Percentiles rank a stretch among this genome's conserved stretches.
Evolutionary conservation across 2,113 vertebrate genomes (phyloP).

Genomic region (Todiramphus chloris): DNA sequence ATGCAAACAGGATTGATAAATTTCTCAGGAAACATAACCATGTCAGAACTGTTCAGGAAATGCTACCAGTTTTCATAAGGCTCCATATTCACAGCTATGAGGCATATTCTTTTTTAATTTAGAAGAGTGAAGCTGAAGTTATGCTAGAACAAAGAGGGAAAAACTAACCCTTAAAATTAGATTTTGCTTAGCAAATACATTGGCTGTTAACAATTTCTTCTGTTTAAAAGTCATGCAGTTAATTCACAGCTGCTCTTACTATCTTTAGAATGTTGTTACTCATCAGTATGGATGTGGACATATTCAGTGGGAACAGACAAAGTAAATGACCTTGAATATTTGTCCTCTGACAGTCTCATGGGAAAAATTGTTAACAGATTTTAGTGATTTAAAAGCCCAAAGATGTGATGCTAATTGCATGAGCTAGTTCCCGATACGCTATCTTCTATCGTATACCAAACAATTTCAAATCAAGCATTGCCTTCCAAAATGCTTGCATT

Average conservation of each 20-base stretch:
- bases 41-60: background rate
- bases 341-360: background rate
- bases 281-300: background rate
- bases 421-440: background rate
- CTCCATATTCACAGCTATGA: background rate
- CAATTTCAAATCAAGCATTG: background rate
- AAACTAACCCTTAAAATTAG: background rate
- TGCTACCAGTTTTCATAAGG: background rate
- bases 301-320: background rate
- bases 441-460: background rate
- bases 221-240: background rate
- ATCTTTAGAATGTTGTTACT: slow-evolving; percentile 1
- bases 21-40: background rate
- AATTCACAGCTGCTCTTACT: background rate
- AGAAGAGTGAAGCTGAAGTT: background rate
- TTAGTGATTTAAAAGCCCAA: background rate
- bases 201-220: background rate
- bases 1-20: background rate
- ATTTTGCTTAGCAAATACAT: slow-evolving; percentile 6
- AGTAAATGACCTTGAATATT: background rate
- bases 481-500: background rate
- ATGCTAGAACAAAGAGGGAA: background rate
- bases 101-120: background rate
- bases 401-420: background rate
- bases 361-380: background rate